These are phyloP conservation scores for Contarinia nasturtii DNA, from an alignment of 1,140 invertebrate species.

Conservation along the genomic window DNA sequence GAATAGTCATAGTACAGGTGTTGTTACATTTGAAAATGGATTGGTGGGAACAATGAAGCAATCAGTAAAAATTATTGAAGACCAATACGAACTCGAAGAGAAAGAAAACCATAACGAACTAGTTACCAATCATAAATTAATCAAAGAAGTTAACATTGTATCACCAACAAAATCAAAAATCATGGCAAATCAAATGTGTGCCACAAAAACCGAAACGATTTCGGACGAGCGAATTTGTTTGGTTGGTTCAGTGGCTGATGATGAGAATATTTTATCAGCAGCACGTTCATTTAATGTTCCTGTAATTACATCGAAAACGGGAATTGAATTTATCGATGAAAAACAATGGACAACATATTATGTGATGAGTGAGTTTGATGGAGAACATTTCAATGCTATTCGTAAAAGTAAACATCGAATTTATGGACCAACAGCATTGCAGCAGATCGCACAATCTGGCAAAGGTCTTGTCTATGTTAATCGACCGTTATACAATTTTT, in stretches of 20 bases:
- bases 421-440: slow-evolving; percentile 53
- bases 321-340: slow-evolving; percentile 34
- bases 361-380: slow-evolving; percentile 48
- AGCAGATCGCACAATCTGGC: slow-evolving; percentile 50
- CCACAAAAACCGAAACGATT: too few relatives aligned
- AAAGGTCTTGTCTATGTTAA: slow-evolving; percentile 45
- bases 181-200: too few relatives aligned
- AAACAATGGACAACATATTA: slow-evolving; percentile 43
- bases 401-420: slow-evolving; percentile 47
- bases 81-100: too few relatives aligned
- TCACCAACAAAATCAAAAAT: too few relatives aligned
- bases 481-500: slow-evolving; percentile 66
- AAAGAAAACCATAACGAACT: too few relatives aligned
- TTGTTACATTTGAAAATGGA: too few relatives aligned
- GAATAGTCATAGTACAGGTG: too few relatives aligned
- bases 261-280: slow-evolving; percentile 30
- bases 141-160: too few relatives aligned
- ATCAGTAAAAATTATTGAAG: too few relatives aligned
- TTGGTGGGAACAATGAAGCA: too few relatives aligned
- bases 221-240: slow-evolving; percentile 31
- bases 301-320: slow-evolving; percentile 38
- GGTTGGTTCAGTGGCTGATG: slow-evolving; percentile 30
- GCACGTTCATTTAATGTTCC: slow-evolving; percentile 42
- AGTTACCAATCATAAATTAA: too few relatives aligned
- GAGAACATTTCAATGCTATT: slow-evolving; percentile 39